A percentile compares a stretch with the other conserved stretches of the same genome.
Conservation (phyloP, 2,797 vertebrate species). For the Fratercula arctica region DNA sequence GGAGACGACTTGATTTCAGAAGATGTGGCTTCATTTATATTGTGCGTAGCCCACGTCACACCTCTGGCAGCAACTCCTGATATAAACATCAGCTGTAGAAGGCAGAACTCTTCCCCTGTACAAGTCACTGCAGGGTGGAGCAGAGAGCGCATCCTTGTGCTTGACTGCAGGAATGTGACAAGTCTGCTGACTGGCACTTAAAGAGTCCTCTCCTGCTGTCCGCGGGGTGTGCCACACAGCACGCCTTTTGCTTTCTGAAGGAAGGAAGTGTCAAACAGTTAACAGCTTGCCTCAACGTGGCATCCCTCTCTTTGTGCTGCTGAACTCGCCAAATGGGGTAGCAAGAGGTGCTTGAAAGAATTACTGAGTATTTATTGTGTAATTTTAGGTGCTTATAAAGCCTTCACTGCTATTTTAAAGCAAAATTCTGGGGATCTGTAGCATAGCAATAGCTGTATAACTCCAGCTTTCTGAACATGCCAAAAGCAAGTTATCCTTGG, state of each 20-base stretch:
- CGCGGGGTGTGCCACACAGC: not conserved
- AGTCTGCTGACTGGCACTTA: not conserved
- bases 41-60: accelerated
- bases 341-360: constrained; percentile 42
- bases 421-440: constrained; percentile 32
- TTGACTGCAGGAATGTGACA: not conserved
- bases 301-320: constrained; percentile 17
- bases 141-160: not conserved
- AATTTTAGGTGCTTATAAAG: constrained; percentile 30
- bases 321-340: not conserved
- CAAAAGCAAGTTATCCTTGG: constrained; percentile 9
- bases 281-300: not conserved
- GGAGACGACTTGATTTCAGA: not conserved
- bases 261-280: not conserved
- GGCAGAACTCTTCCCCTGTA: not conserved
- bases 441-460: constrained; percentile 50
- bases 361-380: constrained; percentile 36
- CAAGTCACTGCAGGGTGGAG: not conserved
- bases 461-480: constrained; percentile 26
- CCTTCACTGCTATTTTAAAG: constrained; percentile 35
- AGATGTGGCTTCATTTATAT: not conserved
- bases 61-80: not conserved
- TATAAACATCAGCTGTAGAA: not conserved
- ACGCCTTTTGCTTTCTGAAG: not conserved
- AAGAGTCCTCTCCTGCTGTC: not conserved